Conservation (phyloP, 2,888 invertebrate genomes). For the Platycnemis pennipes region DNA sequence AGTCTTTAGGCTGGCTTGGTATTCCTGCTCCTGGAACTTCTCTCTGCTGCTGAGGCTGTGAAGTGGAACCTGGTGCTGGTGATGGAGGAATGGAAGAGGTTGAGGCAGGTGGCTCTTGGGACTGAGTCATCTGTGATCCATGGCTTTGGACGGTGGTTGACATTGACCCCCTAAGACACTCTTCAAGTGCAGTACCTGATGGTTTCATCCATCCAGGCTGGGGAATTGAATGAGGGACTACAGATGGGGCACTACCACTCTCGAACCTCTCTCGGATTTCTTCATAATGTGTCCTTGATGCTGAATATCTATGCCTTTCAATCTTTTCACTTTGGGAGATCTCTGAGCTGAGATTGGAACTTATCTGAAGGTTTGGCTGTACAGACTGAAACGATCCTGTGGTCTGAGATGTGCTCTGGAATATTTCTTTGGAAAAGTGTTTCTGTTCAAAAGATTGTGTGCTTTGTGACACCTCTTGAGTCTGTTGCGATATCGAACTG, state of each 20-base stretch:
- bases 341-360: slow-evolving; percentile 37
- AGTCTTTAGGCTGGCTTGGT: slow-evolving; percentile 70
- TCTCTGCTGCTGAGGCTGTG: slow-evolving; percentile 69
- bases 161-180: background rate
- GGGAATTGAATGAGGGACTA: background rate
- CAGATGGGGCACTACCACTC: background rate
- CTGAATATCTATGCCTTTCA: slow-evolving; percentile 41
- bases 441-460: slow-evolving; percentile 13
- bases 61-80: slow-evolving; percentile 23
- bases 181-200: background rate
- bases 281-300: slow-evolving; percentile 36
- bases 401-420: slow-evolving; percentile 49
- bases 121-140: slow-evolving; percentile 20
- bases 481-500: background rate
- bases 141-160: background rate
- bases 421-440: slow-evolving; percentile 37
- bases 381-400: slow-evolving; percentile 22
- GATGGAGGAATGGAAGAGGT: slow-evolving; percentile 54
- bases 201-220: slow-evolving; percentile 37
- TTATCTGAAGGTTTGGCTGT: slow-evolving; percentile 43
- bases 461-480: background rate
- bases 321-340: background rate
- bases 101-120: slow-evolving; percentile 43
- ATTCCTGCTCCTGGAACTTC: slow-evolving; percentile 68
- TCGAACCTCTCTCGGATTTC: slow-evolving; percentile 34